phyloP scores from a whole-genome alignment of 2,888 invertebrate genomes.

The Andrena chrysosceles region DNA sequence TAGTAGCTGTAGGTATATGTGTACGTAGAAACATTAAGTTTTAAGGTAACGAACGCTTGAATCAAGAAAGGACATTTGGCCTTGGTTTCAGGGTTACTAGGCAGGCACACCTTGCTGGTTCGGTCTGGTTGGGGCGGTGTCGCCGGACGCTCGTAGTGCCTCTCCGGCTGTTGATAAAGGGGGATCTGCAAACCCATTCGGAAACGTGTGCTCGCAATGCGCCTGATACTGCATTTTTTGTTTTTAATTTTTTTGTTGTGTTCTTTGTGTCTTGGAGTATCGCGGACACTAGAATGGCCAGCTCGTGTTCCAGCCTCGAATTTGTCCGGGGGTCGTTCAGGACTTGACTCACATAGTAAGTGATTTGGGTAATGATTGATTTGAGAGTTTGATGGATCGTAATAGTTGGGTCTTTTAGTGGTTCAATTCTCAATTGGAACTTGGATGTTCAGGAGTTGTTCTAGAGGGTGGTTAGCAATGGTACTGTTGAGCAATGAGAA shows the following conservation, averaged over 20 bases:
- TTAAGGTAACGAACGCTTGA: slow-evolving; percentile 84
- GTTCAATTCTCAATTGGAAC: no score
- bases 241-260: slow-evolving; percentile 16
- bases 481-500: no score
- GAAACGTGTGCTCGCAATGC: slow-evolving; percentile 83
- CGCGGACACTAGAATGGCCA: neutral
- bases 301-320: no score
- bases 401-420: no score
- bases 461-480: no score
- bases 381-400: no score
- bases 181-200: slow-evolving; percentile 87
- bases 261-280: slow-evolving; percentile 40
- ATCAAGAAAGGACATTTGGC: slow-evolving; percentile 83
- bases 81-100: slow-evolving; percentile 83
- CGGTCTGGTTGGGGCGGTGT: slow-evolving; percentile 85
- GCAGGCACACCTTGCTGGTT: slow-evolving; percentile 85
- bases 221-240: slow-evolving; percentile 79
- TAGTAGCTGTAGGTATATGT: slow-evolving; percentile 67
- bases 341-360: neutral
- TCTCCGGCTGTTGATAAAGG: slow-evolving; percentile 88
- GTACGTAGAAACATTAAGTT: slow-evolving; percentile 83
- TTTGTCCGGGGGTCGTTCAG: neutral
- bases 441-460: no score
- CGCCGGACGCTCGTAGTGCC: slow-evolving; percentile 85
- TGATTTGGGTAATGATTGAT: no score